phyloP scores from a whole-genome alignment of 2,797 vertebrate genomes.

The Eulemur rubriventer region DNA sequence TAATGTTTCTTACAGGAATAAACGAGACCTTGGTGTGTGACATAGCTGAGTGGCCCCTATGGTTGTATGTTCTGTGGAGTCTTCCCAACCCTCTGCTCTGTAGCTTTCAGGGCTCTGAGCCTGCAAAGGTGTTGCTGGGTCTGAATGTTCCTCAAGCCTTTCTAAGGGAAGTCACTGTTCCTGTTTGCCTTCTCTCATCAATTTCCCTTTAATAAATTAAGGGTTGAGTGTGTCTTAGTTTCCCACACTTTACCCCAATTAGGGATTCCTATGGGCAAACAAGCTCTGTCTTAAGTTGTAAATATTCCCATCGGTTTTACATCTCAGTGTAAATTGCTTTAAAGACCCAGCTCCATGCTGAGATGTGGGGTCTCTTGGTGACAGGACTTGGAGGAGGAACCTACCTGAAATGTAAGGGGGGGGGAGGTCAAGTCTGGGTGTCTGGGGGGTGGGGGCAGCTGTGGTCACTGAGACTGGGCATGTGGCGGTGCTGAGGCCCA shows the following conservation, averaged over 20 bases:
- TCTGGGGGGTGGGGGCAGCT: neutral
- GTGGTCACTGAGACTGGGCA: neutral
- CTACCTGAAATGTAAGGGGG: neutral
- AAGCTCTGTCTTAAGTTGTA: neutral
- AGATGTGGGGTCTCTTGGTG: neutral
- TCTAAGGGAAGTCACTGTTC: neutral
- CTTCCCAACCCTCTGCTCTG: neutral
- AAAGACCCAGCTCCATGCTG: neutral
- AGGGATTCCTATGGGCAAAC: conserved; percentile 24
- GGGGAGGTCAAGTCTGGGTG: fast-evolving
- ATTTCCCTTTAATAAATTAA: neutral
- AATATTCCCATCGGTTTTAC: neutral
- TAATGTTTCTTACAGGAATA: neutral
- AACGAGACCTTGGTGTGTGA: neutral
- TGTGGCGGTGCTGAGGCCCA: neutral
- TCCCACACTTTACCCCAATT: neutral
- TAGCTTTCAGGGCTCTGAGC: neutral
- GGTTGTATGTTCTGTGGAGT: neutral
- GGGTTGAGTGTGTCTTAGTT: neutral
- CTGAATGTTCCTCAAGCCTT: neutral
- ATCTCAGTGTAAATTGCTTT: neutral
- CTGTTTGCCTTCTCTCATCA: neutral
- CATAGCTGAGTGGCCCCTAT: neutral
- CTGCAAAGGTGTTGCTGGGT: neutral
- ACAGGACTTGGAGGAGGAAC: neutral